phyloP scores from a whole-genome alignment of 30 jellyfish, hydroid and myxozoan genomes.

The Pelagia noctiluca region DNA sequence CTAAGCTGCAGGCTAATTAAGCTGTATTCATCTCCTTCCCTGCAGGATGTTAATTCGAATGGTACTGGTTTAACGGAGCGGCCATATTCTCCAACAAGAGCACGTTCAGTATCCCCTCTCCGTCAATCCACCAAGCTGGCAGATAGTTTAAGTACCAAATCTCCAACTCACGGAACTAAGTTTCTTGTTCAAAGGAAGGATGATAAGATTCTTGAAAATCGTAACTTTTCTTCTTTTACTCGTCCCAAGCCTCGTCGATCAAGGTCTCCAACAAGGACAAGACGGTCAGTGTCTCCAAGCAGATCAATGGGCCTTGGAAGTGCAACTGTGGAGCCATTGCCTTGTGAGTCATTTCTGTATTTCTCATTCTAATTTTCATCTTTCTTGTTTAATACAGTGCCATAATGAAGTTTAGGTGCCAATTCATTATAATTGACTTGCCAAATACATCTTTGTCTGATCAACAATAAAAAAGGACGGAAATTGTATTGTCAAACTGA shows the following conservation, averaged over 20 bases:
- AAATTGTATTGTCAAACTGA: too few relatives aligned
- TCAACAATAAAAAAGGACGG: too few relatives aligned
- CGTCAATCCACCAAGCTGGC: constrained; percentile 49
- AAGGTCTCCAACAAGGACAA: constrained; percentile 87
- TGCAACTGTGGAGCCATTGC: constrained; percentile 88
- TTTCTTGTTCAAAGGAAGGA: constrained; percentile 85
- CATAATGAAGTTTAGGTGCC: too few relatives aligned
- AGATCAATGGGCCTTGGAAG: constrained; percentile 75
- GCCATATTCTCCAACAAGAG: constrained; percentile 48
- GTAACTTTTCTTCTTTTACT: constrained; percentile 95
- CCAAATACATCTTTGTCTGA: too few relatives aligned
- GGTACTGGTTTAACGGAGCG: too few relatives aligned
- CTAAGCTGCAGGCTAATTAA: not conserved
- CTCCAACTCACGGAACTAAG: constrained; percentile 44
- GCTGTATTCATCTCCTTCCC: constrained; percentile 28
- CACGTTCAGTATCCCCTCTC: constrained; percentile 84
- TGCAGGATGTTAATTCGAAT: too few relatives aligned
- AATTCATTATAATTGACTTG: too few relatives aligned
- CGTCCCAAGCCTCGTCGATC: constrained; percentile 99
- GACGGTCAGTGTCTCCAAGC: constrained; percentile 78
- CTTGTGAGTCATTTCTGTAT: constrained; percentile 64
- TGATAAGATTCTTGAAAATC: constrained; percentile 75
- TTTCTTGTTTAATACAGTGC: not conserved
- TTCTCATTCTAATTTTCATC: not conserved
- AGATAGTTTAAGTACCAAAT: constrained; percentile 12